Conservation (phyloP, 2,888 invertebrate species). For the Caenorhabditis uteleia region DNA sequence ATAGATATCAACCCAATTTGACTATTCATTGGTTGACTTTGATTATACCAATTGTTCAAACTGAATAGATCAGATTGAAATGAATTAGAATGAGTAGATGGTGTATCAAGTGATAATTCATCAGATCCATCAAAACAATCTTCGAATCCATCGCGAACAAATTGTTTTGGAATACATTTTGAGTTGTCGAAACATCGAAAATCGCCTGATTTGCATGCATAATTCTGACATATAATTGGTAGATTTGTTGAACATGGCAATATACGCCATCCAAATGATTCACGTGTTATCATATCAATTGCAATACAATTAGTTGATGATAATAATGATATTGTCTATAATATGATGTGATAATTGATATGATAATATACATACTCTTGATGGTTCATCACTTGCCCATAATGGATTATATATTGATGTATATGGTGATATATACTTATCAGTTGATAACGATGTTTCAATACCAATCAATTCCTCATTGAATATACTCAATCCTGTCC, state of each 20-base stretch:
- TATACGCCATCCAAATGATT: slow-evolving; percentile 53
- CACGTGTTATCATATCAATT: slow-evolving; percentile 18
- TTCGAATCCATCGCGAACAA: slow-evolving; percentile 48
- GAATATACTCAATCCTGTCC: slow-evolving; percentile 17
- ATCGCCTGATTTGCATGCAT: slow-evolving; percentile 51
- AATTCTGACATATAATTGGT: slow-evolving; percentile 58
- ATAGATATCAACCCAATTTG: too few species aligned
- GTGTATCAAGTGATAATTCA: too few species aligned
- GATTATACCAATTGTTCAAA: too few species aligned
- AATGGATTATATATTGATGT: slow-evolving; percentile 42
- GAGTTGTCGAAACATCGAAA: slow-evolving; percentile 58
- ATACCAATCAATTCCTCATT: neutral
- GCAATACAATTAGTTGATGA: too few species aligned
- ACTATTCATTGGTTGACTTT: too few species aligned
- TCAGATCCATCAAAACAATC: slow-evolving; percentile 58
- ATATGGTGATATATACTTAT: too few species aligned
- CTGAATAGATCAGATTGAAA: too few species aligned
- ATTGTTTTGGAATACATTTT: slow-evolving; percentile 49
- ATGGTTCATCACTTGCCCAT: slow-evolving; percentile 41
- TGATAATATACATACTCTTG: slow-evolving; percentile 15
- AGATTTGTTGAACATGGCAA: slow-evolving; percentile 35
- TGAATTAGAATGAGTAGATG: too few species aligned
- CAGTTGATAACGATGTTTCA: too few species aligned
- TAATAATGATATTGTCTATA: too few species aligned
- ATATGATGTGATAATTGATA: too few species aligned